Evolutionary conservation across 2,888 invertebrate genomes (phyloP).

Genomic region (Spialia ferax): DNA sequence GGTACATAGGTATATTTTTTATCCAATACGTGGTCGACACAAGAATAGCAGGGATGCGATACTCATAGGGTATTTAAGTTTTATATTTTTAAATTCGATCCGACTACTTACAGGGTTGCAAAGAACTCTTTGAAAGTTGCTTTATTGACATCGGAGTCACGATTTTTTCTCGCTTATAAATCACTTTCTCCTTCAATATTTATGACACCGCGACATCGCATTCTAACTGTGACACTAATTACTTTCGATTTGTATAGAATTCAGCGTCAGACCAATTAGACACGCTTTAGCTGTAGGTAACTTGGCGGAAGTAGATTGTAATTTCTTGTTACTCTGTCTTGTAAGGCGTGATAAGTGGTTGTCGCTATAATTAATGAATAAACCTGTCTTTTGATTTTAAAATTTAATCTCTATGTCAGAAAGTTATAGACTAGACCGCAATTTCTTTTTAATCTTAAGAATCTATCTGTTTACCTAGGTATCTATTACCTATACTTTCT

Average conservation of each 20-base stretch:
- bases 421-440: no score
- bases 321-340: conserved; percentile 11
- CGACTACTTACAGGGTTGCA: no score
- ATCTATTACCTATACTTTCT: no score
- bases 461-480: no score
- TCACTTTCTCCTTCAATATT: conserved; percentile 29
- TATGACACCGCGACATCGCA: conserved; percentile 25
- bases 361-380: not conserved
- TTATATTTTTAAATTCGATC: no score
- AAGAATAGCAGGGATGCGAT: no score
- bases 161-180: conserved; percentile 5
- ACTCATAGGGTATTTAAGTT: no score
- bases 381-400: not conserved
- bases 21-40: no score
- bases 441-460: no score
- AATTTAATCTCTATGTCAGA: not conserved
- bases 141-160: conserved; percentile 1
- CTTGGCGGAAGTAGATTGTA: conserved; percentile 11
- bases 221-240: conserved; percentile 24
- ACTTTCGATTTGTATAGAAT: conserved; percentile 21
- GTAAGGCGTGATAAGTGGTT: not conserved
- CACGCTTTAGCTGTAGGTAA: conserved; percentile 6
- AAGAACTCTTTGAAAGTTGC: conserved; percentile 5
- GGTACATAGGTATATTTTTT: no score
- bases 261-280: conserved; percentile 5